Conservation (phyloP, 2,113 vertebrate species). For the Archocentrus centrarchus region DNA sequence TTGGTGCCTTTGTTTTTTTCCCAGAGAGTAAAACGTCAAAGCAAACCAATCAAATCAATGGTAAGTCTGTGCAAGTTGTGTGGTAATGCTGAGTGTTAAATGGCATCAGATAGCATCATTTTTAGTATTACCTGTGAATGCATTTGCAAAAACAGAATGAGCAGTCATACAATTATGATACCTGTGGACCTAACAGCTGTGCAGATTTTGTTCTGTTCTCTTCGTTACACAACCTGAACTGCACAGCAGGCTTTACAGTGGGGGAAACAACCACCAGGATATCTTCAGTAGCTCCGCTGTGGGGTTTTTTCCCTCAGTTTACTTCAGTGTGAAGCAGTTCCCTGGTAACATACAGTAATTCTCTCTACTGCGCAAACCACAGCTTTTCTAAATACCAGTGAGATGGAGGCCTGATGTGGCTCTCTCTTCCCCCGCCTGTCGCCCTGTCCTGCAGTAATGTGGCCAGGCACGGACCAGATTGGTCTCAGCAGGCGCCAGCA, state of each 20-base stretch:
- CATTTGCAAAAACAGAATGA: no score
- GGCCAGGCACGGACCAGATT: slow-evolving; percentile 43
- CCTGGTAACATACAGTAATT: slow-evolving; percentile 21
- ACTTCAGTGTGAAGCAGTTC: slow-evolving; percentile 8
- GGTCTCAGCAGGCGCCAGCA: slow-evolving; percentile 57
- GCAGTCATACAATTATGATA: not conserved
- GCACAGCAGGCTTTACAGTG: not conserved
- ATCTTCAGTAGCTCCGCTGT: slow-evolving; percentile 27
- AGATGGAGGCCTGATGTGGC: slow-evolving; percentile 34
- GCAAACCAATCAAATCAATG: slow-evolving; percentile 71
- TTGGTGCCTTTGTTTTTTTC: slow-evolving; percentile 51
- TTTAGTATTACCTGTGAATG: no score
- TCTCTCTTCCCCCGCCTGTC: slow-evolving; percentile 24
- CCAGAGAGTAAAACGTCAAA: slow-evolving; percentile 81
- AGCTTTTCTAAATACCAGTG: slow-evolving; percentile 32
- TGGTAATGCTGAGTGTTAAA: not conserved
- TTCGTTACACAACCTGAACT: not conserved
- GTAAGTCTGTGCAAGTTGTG: slow-evolving; percentile 66
- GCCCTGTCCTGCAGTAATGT: slow-evolving; percentile 33
- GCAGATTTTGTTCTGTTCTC: not conserved
- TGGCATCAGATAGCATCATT: not conserved
- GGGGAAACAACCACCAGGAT: not conserved
- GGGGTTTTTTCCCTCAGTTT: not conserved
- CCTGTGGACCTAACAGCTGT: not conserved
- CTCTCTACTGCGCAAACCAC: slow-evolving; percentile 29